A percentile compares a stretch with the other conserved stretches of the same genome.
These are phyloP conservation scores for Yponomeuta malinellus DNA, from an alignment of 2,888 invertebrate species.

Conservation along the genomic window DNA sequence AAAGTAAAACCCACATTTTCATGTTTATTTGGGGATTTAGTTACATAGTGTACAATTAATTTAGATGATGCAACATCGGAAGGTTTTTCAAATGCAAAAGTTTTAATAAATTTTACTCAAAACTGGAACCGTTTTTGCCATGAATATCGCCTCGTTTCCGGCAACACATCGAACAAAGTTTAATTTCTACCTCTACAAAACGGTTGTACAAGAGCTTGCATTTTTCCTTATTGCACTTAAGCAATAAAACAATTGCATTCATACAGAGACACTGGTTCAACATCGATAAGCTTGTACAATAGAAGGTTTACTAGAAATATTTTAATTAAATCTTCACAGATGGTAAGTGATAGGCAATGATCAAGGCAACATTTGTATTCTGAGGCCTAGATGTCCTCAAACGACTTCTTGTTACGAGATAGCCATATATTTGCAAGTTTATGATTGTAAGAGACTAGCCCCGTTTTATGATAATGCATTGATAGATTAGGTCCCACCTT, in stretches of 20 bases:
- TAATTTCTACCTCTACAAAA: no score
- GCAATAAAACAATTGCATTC: not conserved
- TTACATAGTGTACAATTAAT: no score
- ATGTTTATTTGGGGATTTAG: no score
- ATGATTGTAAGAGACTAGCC: not conserved
- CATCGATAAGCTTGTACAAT: not conserved
- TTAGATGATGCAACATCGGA: no score
- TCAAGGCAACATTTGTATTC: slow-evolving; percentile 1
- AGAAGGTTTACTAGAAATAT: not conserved
- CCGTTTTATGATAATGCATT: not conserved
- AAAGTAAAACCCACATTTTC: no score
- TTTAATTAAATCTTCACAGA: not conserved
- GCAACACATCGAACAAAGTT: no score
- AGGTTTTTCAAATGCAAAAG: no score
- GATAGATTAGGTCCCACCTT: not conserved
- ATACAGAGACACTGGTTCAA: not conserved
- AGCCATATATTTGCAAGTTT: not conserved
- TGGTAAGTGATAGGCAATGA: slow-evolving; percentile 1
- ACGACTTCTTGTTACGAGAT: not conserved
- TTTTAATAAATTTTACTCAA: no score
- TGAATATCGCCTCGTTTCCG: no score
- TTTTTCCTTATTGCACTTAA: not conserved
- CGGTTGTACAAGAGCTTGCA: no score
- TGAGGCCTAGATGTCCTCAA: slow-evolving; percentile 7
- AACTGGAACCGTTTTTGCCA: no score